Conservation (phyloP, 1,140 invertebrate genomes). For the Elysia chlorotica region DNA sequence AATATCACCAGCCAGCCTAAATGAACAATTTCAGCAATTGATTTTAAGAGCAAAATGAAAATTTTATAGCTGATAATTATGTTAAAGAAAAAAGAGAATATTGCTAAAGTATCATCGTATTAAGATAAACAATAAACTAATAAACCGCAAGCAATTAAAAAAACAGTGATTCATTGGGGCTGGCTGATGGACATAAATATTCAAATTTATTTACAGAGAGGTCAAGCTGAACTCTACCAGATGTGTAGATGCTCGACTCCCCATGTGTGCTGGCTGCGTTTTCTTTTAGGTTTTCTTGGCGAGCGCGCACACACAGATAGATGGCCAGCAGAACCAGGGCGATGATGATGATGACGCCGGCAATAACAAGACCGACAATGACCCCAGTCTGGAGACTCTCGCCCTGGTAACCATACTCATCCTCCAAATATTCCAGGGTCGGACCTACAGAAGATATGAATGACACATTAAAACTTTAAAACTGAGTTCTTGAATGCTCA, state of each 20-base stretch:
- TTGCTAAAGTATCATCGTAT: no score
- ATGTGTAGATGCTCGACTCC: conserved; percentile 24
- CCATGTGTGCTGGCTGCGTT: not conserved
- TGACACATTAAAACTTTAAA: no score
- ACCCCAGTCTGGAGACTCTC: conserved; percentile 20
- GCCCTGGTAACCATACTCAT: not conserved
- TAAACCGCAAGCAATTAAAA: no score
- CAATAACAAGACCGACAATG: conserved; percentile 30
- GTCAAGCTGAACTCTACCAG: conserved; percentile 20
- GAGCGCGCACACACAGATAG: conserved; percentile 23
- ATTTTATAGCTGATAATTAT: not conserved
- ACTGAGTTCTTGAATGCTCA: no score
- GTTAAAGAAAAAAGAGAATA: not conserved
- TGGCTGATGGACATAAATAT: not conserved
- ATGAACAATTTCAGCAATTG: no score
- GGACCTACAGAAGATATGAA: no score
- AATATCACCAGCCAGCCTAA: no score
- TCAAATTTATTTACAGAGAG: not conserved
- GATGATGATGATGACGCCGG: conserved; percentile 28
- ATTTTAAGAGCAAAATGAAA: no score
- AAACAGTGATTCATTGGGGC: not conserved
- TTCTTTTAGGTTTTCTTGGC: conserved; percentile 22
- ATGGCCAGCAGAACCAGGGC: conserved; percentile 28
- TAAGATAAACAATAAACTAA: no score
- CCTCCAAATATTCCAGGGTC: conserved; percentile 13